phyloP scores from a whole-genome alignment of 92 coral and sea anemone species.

The Siderastrea siderea region DNA sequence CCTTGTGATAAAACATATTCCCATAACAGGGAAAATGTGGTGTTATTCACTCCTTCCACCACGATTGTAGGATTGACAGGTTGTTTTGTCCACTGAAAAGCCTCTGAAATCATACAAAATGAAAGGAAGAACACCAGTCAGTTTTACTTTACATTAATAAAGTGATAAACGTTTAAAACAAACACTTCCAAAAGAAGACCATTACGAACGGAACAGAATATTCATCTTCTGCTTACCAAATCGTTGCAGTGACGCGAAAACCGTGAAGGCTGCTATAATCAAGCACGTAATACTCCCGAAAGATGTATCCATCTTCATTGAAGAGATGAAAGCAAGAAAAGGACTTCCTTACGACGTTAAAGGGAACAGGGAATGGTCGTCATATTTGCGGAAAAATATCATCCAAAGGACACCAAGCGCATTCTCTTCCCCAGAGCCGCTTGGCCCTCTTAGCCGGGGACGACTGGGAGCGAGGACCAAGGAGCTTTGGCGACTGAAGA shows the following conservation, averaged over 20 bases:
- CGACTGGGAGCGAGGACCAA: too few relatives aligned
- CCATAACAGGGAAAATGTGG: not conserved
- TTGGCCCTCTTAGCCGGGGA: too few relatives aligned
- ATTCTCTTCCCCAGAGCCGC: too few relatives aligned
- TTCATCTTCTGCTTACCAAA: not conserved
- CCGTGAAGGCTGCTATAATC: not conserved
- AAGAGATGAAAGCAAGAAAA: not conserved
- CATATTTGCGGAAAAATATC: too few relatives aligned
- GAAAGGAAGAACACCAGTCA: not conserved
- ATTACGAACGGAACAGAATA: not conserved
- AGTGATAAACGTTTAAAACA: not conserved
- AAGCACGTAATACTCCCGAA: not conserved
- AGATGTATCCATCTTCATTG: slow-evolving; percentile 6
- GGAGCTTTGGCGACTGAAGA: too few relatives aligned
- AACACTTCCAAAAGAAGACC: not conserved
- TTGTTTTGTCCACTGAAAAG: not conserved
- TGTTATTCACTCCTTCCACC: slow-evolving; percentile 21
- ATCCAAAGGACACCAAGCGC: too few relatives aligned
- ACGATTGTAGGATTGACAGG: slow-evolving; percentile 17
- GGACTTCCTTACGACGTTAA: too few relatives aligned
- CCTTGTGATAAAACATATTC: not conserved
- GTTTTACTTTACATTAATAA: not conserved
- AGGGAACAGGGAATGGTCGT: too few relatives aligned
- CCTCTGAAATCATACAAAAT: not conserved
- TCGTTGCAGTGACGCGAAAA: not conserved